These are phyloP conservation scores for Pelodytes ibericus DNA, from an alignment of 2,797 vertebrate species.

Conservation along the genomic window DNA sequence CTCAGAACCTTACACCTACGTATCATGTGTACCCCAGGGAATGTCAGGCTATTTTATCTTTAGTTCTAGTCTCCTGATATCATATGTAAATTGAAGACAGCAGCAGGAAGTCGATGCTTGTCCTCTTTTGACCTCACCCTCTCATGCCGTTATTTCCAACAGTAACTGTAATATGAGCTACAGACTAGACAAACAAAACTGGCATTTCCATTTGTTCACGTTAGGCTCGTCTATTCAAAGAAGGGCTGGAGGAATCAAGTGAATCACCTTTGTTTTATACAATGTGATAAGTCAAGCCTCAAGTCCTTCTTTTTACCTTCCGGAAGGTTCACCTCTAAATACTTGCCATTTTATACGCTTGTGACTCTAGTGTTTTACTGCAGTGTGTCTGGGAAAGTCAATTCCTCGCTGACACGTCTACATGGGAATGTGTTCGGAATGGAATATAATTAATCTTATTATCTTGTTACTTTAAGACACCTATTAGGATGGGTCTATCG, in stretches of 20 bases:
- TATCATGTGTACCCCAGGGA: too few relatives aligned
- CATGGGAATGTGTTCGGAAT: not conserved
- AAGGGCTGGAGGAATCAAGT: constrained; percentile 21
- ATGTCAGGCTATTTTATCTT: too few relatives aligned
- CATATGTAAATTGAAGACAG: not conserved
- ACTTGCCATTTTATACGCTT: constrained; percentile 5
- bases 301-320: constrained; percentile 35
- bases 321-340: not conserved
- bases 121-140: constrained; percentile 42
- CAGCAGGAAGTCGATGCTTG: not conserved
- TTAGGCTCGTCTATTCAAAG: constrained; percentile 29
- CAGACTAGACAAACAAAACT: constrained; percentile 41
- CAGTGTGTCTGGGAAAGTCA: not conserved
- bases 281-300: constrained; percentile 28
- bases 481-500: too few relatives aligned
- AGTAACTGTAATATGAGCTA: constrained; percentile 21
- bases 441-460: too few relatives aligned
- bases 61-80: too few relatives aligned
- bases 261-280: constrained; percentile 20
- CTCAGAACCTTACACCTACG: too few relatives aligned
- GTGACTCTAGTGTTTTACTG: not conserved
- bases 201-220: constrained; percentile 26
- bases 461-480: too few relatives aligned
- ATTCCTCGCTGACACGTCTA: not conserved
- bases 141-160: constrained; percentile 32